These are phyloP conservation scores for Decapterus maruadsi DNA, from an alignment of 2,797 vertebrate species.

Conservation along the genomic window DNA sequence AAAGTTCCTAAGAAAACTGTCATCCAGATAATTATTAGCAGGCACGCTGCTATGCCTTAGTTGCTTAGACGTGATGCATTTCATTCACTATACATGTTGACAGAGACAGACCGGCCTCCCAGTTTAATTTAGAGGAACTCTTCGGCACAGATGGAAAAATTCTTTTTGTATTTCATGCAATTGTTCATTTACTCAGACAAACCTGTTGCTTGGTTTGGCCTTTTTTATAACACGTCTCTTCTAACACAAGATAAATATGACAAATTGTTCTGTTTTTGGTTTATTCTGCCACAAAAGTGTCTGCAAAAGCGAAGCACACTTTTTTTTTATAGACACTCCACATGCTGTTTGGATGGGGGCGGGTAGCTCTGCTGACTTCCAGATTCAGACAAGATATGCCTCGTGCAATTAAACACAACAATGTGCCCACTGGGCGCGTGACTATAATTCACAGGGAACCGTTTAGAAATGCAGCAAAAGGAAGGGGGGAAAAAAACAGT, in stretches of 20 bases:
- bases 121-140: neutral
- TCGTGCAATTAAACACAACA: conserved; percentile 58
- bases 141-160: conserved; percentile 4
- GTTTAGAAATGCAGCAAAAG: conserved; percentile 7
- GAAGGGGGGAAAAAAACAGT: neutral
- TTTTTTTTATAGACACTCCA: conserved; percentile 34
- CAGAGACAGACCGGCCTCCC: neutral
- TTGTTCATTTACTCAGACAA: conserved; percentile 7
- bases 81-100: neutral
- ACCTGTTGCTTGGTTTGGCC: conserved; percentile 75
- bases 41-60: neutral
- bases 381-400: conserved; percentile 36
- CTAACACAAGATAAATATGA: neutral
- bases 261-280: neutral
- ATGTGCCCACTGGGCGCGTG: conserved; percentile 17
- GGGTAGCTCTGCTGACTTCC: conserved; percentile 40
- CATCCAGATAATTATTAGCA: no score
- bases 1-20: conserved; percentile 1
- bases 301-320: conserved; percentile 7
- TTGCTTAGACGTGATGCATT: neutral
- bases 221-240: neutral
- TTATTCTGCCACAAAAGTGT: neutral
- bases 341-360: conserved; percentile 49
- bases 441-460: conserved; percentile 28
- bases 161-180: neutral